A percentile compares a stretch with the other conserved stretches of the same genome.
Conservation (phyloP, 2,797 vertebrate species). For the Takifugu rubripes region DNA sequence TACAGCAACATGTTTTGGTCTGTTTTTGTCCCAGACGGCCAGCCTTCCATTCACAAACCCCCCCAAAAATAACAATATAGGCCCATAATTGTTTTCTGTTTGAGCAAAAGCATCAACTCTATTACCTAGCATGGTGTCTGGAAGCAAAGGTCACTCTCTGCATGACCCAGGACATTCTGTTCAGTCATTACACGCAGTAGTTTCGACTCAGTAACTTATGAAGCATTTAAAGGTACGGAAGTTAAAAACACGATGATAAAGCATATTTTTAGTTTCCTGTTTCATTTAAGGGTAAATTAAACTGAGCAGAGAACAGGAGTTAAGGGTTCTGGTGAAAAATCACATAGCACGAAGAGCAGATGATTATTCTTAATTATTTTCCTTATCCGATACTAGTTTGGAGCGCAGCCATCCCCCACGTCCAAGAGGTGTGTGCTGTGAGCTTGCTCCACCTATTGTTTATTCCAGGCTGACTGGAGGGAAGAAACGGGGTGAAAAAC, state of each 20-base stretch:
- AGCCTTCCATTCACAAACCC: background rate
- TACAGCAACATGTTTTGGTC: background rate
- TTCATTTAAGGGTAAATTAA: conserved; percentile 65
- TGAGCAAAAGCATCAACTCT: conserved; percentile 1
- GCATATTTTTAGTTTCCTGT: conserved; percentile 29
- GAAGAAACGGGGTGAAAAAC: conserved; percentile 10
- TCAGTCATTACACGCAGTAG: conserved; percentile 2
- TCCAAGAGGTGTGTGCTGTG: conserved; percentile 34
- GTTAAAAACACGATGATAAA: conserved; percentile 57
- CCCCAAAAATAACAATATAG: background rate
- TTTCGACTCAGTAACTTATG: conserved; percentile 17
- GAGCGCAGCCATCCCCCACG: conserved; percentile 1
- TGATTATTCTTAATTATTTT: conserved; percentile 7
- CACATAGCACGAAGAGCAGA: conserved; percentile 43
- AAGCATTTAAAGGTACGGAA: conserved; percentile 15
- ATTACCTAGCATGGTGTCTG: conserved; percentile 5
- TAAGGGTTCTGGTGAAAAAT: conserved; percentile 5
- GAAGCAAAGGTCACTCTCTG: conserved; percentile 31
- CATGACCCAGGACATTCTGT: conserved; percentile 5
- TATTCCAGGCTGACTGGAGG: conserved; percentile 44
- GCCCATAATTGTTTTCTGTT: background rate
- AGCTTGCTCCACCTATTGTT: conserved; percentile 30
- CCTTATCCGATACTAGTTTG: too few relatives aligned
- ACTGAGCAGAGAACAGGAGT: conserved; percentile 34
- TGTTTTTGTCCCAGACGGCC: conserved; percentile 38